A percentile compares a stretch with the other conserved stretches of the same genome.
Conservation (phyloP, 2,797 vertebrate genomes). For the Tokudaia muenninki region DNA sequence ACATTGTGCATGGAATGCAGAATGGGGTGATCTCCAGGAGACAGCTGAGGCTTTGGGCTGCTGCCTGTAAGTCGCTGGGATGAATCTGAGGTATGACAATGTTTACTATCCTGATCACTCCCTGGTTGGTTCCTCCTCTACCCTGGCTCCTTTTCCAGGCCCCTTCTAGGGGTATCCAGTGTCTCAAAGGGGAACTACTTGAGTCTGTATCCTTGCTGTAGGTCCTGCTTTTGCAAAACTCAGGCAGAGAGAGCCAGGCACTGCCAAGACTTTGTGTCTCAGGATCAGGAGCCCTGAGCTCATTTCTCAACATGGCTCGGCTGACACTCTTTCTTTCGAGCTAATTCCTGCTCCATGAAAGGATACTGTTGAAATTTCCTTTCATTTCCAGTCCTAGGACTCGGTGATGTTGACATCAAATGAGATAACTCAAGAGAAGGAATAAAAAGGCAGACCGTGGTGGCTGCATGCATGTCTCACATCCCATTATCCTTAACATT, state of each 20-base stretch:
- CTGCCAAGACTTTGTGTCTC: background rate
- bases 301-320: background rate
- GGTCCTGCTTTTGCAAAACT: background rate
- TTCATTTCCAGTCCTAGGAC: background rate
- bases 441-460: background rate
- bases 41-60: background rate
- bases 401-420: background rate
- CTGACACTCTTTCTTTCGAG: background rate
- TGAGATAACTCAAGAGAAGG: background rate
- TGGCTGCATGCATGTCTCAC: background rate
- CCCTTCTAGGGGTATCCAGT: background rate
- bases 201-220: background rate
- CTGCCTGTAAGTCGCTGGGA: accelerated
- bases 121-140: background rate
- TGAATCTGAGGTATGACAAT: accelerated
- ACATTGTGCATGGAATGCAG: background rate
- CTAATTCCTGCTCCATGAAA: background rate
- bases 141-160: background rate
- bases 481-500: background rate
- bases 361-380: background rate
- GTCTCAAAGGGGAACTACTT: background rate
- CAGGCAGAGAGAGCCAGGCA: background rate
- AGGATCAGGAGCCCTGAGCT: background rate
- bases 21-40: background rate
- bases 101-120: background rate